Base-by-base conservation (phyloP, 2,797 vertebrate species). In the Xenops minutus region DNA sequence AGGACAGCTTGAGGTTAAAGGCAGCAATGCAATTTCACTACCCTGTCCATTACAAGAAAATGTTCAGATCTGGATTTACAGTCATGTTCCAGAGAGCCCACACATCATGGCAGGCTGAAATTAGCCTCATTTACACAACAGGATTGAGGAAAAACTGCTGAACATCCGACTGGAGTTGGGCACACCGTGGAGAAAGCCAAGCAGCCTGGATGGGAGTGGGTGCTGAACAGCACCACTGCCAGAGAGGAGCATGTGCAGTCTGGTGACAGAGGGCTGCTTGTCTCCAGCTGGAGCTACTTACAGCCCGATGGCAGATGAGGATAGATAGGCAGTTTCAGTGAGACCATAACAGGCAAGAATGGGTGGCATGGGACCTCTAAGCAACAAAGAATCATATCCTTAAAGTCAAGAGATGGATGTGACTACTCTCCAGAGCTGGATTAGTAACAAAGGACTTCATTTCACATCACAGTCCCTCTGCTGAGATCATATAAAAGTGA, bases 1-100 rank as follows among this genome's bases (percentile, higher is more conserved):
- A 86, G 77, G 92, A 91, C 87, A 92, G 76, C 71, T 89, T 62
- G 82, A 96, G 83, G 95, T 95, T 94, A 92, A 95, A 90, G 80
- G 89, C 67, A 92, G 82, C 92, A 86, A 81, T 59, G 87, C 85
- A 74, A 76, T 93, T 92, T 82, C 71, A 74, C 74, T 74, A 90
- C 69, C 76, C 63, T 0, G 8, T 75, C 69, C 76, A 46, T 80
- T 89, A 89, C 69, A 80, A 69, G 75, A 48, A 84, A 84, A 88
- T 17, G 43, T 48, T 83, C 89, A 84, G 62, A 37, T 58, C 58
- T 82, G 85, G 88, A 95, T 95, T 95, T 94, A 95, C 9, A 81
- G 72, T 48, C 73, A 78, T 0, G 7, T 95, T 94, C 66, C 51
- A 73, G 59, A 0, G 0, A 95, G 79, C 73, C 72, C 87, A 91